Percentiles rank a stretch among this genome's conserved stretches.
These are phyloP conservation scores for Chiloscyllium plagiosum DNA, from an alignment of 2,113 vertebrate species.

Conservation along the genomic window DNA sequence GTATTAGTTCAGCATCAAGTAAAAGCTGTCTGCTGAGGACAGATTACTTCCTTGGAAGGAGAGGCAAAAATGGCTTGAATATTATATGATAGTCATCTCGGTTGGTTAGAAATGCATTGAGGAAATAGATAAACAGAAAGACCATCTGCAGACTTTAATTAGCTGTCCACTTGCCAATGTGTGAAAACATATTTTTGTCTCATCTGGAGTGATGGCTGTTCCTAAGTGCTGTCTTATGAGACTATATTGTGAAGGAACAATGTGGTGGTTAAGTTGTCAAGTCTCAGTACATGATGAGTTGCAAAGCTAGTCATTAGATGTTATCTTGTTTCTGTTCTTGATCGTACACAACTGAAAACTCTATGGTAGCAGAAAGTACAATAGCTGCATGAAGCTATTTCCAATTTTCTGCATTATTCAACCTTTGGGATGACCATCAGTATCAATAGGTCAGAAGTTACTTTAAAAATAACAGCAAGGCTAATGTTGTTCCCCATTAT, in stretches of 20 bases:
- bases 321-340: not conserved
- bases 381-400: not conserved
- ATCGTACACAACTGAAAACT: not conserved
- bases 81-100: not conserved
- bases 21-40: not conserved
- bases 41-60: not conserved
- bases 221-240: not conserved
- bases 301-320: not conserved
- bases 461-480: not conserved
- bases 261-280: not conserved
- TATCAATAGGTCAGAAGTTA: not conserved
- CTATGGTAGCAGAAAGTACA: not conserved
- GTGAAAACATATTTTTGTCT: conserved; percentile 9
- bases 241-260: not conserved
- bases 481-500: not conserved
- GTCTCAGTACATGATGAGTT: not conserved
- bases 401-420: not conserved
- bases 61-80: not conserved
- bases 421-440: not conserved
- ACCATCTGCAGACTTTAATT: not conserved
- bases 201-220: not conserved
- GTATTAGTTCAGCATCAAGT: not conserved
- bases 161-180: not conserved
- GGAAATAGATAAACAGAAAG: not conserved
- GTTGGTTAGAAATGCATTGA: not conserved